Base-by-base conservation (phyloP, 2,888 invertebrate genomes). In the Athalia rosae region DNA sequence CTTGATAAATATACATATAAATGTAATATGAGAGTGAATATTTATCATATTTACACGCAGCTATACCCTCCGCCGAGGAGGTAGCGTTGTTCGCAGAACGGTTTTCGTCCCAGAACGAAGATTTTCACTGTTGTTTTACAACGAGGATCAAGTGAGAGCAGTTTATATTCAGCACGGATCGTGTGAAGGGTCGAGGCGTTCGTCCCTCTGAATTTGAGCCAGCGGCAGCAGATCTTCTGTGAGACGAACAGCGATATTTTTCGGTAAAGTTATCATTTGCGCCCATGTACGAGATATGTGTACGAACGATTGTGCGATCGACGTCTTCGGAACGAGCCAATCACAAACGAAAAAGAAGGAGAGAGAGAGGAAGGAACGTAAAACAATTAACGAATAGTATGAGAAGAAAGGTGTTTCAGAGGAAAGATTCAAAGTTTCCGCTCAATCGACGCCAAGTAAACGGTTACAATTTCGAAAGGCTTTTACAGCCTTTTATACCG, bases 121-220 rank as follows among this genome's bases (percentile, higher is more conserved):
- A 71, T 58, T 71, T 50, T 58, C 56, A 58, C 56, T 71, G 71
- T 58, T 71, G 71, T 71, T 58, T 58, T 58, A 71, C 71, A 71
- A 45, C 45, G n/a, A 58, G 71, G 71, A 71, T 71, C 56, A 71
- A 71, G 71, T 71, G 56, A 71, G 71, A 71, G 71, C 58, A 71
- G 58, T 71, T 71, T 71, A 56, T 58, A 71, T 71, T 71, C 71
- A 71, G 58, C 28, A 58, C 43, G 58, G 28, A 71, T 71, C 71
- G 13, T 58, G 71, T 71, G 71, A 71, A 71, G 71, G 71, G 56
- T 71, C 45, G 56, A 45, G 0, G n/a, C 11, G 6, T n/a, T 53
- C 58, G 58, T 71, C 71, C 71, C 71, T 71, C 58, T 45, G 58
- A 71, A 71, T 71, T 67, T 50, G 67, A 56, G 71, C 71, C 71